Conservation (phyloP, 2,888 invertebrate species). For the Notodromas monacha region DNA sequence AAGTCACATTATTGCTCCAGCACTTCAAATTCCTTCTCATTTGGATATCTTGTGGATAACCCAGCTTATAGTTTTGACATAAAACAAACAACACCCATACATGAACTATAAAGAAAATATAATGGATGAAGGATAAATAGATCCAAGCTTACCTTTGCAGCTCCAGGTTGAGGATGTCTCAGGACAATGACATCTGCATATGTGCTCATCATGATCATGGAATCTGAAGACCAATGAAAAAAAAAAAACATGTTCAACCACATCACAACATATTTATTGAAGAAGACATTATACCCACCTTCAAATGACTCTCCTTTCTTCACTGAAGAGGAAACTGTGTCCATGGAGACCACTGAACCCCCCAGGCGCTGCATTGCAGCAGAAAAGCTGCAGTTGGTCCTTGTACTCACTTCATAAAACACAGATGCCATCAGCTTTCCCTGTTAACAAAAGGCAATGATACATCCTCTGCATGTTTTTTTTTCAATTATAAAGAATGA, state of each 20-base stretch:
- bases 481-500: background rate
- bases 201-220: conserved; percentile 43
- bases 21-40: too few relatives aligned
- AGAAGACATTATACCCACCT: conserved; percentile 15
- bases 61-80: too few relatives aligned
- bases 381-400: conserved; percentile 79
- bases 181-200: conserved; percentile 79
- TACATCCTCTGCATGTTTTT: background rate
- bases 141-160: conserved; percentile 39
- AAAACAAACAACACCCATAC: too few relatives aligned
- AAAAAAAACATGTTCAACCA: too few relatives aligned
- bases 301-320: conserved; percentile 87
- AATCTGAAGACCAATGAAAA: conserved; percentile 26
- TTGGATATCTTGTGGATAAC: too few relatives aligned
- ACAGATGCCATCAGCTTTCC: conserved; percentile 83
- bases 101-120: too few relatives aligned
- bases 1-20: too few relatives aligned
- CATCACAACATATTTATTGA: too few relatives aligned
- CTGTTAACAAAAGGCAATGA: conserved; percentile 14
- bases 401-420: conserved; percentile 89
- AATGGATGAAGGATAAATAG: too few relatives aligned
- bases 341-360: conserved; percentile 62
- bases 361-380: conserved; percentile 89
- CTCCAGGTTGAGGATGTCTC: conserved; percentile 68
- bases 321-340: conserved; percentile 60